Percentiles rank a stretch among this genome's conserved stretches.
Evolutionary conservation across 1,140 invertebrate genomes (phyloP).

Genomic region (Aphelinus certus): DNA sequence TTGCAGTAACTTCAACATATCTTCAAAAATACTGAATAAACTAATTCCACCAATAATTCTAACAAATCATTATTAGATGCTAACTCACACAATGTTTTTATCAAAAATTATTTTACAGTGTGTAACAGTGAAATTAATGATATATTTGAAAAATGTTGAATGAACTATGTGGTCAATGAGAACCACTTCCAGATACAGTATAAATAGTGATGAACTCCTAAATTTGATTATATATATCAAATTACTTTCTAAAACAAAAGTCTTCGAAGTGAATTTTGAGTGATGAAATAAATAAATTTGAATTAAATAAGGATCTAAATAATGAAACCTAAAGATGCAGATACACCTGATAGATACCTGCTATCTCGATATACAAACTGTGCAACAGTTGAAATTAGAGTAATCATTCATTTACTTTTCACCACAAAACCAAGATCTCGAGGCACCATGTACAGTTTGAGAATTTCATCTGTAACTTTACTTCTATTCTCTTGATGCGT

Average conservation of each 20-base stretch:
- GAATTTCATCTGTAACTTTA: slow-evolving; percentile 85
- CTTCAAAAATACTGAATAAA: no score
- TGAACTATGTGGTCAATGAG: no score
- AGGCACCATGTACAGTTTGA: slow-evolving; percentile 86
- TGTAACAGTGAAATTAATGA: background rate
- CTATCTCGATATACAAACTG: slow-evolving; percentile 5
- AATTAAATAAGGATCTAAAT: slow-evolving; percentile 24
- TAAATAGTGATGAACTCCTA: no score
- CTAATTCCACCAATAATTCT: no score
- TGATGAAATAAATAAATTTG: slow-evolving; percentile 15
- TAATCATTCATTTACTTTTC: slow-evolving; percentile 8
- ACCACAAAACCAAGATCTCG: slow-evolving; percentile 76
- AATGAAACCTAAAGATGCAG: background rate
- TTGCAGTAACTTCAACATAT: no score
- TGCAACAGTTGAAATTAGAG: background rate
- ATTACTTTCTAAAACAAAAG: slow-evolving; percentile 25
- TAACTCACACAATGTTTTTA: background rate
- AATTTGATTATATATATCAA: background rate
- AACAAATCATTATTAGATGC: no score
- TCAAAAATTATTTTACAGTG: background rate
- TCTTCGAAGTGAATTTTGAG: slow-evolving; percentile 5
- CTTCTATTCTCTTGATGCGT: slow-evolving; percentile 85
- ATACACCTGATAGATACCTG: background rate
- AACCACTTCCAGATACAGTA: no score
- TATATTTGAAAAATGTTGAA: background rate